A percentile compares a stretch with the other conserved stretches of the same genome.
Conservation (phyloP, 2,113 vertebrate genomes). For the Rhinopithecus roxellana region DNA sequence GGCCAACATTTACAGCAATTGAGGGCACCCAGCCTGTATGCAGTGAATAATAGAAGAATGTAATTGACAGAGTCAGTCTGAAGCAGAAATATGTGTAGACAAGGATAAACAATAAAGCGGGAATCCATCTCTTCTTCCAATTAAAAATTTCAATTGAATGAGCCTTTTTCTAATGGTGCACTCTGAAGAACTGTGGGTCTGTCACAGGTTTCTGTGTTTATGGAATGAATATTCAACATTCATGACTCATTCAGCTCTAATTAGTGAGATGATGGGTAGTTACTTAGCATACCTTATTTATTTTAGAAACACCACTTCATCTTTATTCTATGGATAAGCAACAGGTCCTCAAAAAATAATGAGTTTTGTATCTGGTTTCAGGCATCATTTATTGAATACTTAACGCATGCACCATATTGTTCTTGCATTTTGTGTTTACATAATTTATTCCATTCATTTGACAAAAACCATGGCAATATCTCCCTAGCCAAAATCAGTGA, state of each 20-base stretch:
- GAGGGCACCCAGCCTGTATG: not conserved
- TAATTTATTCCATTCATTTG: not conserved
- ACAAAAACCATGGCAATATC: not conserved
- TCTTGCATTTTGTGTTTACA: not conserved
- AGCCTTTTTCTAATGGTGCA: not conserved
- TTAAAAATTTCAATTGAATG: not conserved
- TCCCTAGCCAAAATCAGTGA: not conserved
- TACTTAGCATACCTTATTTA: not conserved
- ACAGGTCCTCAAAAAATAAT: not conserved
- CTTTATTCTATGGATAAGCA: not conserved
- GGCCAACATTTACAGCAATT: not conserved
- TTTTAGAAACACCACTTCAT: not conserved
- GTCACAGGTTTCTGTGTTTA: not conserved
- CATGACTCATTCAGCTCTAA: not conserved
- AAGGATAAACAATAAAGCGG: not conserved
- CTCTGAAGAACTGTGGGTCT: not conserved
- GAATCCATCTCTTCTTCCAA: not conserved
- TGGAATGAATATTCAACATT: not conserved
- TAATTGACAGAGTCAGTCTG: not conserved
- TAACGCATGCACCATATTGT: not conserved
- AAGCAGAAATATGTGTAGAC: not conserved
- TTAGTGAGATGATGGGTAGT: not conserved
- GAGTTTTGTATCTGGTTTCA: conserved; percentile 1
- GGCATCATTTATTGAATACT: not conserved
- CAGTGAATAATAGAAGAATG: not conserved